phyloP scores from a whole-genome alignment of 2,797 vertebrate genomes.

The Bradypodion ventrale region DNA sequence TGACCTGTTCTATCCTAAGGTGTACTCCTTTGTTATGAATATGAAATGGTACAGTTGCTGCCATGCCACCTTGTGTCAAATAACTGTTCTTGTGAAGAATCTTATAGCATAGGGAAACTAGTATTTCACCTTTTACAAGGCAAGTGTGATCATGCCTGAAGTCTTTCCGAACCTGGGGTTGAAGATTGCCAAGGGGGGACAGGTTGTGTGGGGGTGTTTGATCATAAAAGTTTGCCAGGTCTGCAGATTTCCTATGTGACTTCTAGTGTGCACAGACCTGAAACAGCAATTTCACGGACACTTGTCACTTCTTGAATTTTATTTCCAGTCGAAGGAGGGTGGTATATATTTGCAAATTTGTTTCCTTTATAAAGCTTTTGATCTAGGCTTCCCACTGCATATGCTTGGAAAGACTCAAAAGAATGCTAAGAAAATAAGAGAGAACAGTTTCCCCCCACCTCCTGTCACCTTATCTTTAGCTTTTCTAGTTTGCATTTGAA shows the following conservation, averaged over 20 bases:
- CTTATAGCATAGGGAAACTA: background rate
- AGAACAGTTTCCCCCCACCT: background rate
- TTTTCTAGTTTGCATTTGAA: slow-evolving; percentile 26
- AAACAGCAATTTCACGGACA: background rate
- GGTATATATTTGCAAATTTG: background rate
- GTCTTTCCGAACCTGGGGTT: background rate
- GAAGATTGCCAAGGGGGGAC: background rate
- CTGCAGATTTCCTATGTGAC: background rate
- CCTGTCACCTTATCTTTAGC: background rate
- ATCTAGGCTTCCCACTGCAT: background rate
- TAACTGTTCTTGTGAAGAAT: background rate
- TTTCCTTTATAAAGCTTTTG: slow-evolving; percentile 2
- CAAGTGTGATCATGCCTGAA: background rate
- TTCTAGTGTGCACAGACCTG: slow-evolving; percentile 14
- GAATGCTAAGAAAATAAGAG: slow-evolving; percentile 16
- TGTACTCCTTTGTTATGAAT: background rate
- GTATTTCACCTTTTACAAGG: background rate
- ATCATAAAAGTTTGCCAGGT: background rate
- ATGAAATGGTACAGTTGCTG: background rate
- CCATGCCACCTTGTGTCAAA: too few relatives aligned
- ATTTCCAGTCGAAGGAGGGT: background rate
- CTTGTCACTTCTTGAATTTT: background rate
- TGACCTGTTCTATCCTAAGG: background rate
- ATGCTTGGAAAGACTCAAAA: background rate
- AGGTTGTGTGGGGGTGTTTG: background rate